Evolutionary conservation across 2,888 invertebrate genomes (phyloP), one percentile per base, ranked within the genome.

Genomic region (Synanthedon tipuliformis): DNA sequence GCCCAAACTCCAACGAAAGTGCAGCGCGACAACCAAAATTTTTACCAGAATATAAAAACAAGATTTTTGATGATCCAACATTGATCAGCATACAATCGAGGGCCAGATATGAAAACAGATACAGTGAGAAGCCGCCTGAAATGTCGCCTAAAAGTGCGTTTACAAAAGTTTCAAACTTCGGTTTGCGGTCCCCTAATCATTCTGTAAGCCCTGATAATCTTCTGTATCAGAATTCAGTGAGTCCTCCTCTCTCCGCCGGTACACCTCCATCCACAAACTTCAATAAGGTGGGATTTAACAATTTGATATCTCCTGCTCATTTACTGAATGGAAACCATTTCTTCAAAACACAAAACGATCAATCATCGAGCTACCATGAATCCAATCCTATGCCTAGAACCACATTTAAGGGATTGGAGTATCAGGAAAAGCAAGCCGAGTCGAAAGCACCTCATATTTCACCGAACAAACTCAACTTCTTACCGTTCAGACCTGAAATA

Each of bases 161-260:
- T 67, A 95, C 95, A 1, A 95, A 95, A 88, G 95, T 95, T 12
- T 73, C 87, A 1, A 86, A 87, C 61, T 82, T 68, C 57, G 66
- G 76, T 4, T 82, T 89, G 41, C 71, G 90, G 50, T 92, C 92
- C 1, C 92, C 92, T 0, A 90, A 92, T 59, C 90, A 93, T 15
- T 93, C 94, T 0, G 87, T 93, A 16, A 94, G 94, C 58, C 94
- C 94, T 0, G 94, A 94, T 63, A 91, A 92, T 61, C 78, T 93
- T 50, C 90, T 92, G 57, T 94, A 94, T 62, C 93, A 94, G 66
- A 91, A 91, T 64, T 94, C 94, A 45, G 89, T 94, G 56, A 95
- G 94, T 70, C 94, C 94, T 2, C 92, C 92, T 1, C 66, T 89
- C 4, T 84, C 89, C 13, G 75, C 89, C 1, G 73, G 88, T 0